Evolutionary conservation across 1,140 invertebrate species (phyloP).

Genomic region (Drosophila seguyi): DNA sequence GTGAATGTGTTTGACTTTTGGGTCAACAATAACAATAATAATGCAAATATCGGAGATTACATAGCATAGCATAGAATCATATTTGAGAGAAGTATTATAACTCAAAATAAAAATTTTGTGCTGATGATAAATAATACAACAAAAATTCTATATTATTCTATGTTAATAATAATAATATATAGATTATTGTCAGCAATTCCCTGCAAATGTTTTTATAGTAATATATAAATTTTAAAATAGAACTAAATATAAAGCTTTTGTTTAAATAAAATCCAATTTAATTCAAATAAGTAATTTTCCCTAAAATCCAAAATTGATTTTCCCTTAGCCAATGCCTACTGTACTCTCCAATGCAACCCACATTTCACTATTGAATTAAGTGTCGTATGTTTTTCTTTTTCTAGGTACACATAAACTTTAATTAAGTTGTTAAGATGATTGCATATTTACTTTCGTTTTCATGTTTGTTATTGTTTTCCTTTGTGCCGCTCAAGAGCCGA

Average conservation of each 20-base stretch:
- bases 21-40: neutral
- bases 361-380: constrained; percentile 10
- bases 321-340: neutral
- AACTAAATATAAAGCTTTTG: too few species aligned
- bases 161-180: neutral
- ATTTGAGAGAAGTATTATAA: neutral
- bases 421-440: constrained; percentile 48
- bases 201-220: neutral
- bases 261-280: neutral
- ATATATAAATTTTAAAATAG: too few species aligned
- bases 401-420: constrained; percentile 4
- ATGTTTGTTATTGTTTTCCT: constrained; percentile 61
- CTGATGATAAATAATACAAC: neutral
- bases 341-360: constrained; percentile 1
- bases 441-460: constrained; percentile 80
- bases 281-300: neutral
- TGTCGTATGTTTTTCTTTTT: neutral
- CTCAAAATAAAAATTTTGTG: too few species aligned
- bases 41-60: constrained; percentile 10
- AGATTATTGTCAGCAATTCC: neutral
- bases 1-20: constrained; percentile 2
- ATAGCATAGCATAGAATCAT: neutral
- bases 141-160: neutral
- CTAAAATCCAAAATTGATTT: too few species aligned
- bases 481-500: neutral